Evolutionary conservation across 2,888 invertebrate genomes (phyloP), one percentile per base, ranked within the genome.

Genomic region (Archaeoteleia sp.): DNA sequence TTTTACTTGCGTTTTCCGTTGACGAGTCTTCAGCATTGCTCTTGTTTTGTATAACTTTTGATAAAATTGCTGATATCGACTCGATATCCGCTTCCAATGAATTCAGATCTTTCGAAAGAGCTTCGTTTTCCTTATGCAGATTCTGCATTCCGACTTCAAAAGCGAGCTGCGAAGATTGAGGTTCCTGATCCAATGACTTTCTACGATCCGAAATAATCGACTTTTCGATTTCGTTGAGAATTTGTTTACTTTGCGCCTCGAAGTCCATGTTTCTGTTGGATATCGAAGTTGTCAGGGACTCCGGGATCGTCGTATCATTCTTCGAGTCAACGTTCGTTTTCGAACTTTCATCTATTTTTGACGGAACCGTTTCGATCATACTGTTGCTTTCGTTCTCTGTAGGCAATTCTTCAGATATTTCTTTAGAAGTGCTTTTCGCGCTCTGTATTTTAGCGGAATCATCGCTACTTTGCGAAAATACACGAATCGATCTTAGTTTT

Each of bases 161-260:
- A 10, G 62, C 70, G 55, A 48, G 53, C 39, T 42, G 72, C 5
- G 67, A 48, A 3, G 54, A 48, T 17, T 66, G 55, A 0, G 70
- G 54, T 14, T 67, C 57, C 7, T 55, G 57, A n/a, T 53, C 43
- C 37, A 49, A 32, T n/a, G 66, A 63, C 54, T 78, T 79, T 17
- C 74, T 67, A 15, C 76, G 78, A 20, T 82, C 81, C 1, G 78
- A 80, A 32, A 81, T 77, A 39, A 82, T 79, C 0, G 84, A 82
- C 54, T 81, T 82, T 42, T 83, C 83, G 10, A 82, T 78, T 51
- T 79, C 78, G 46, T 79, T 82, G 1, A 81, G 63, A 27, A 83
- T 81, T 37, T 83, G 78, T 40, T 78, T 78, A 60, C 80, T 81
- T 20, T 78, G 78, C 5, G 79, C 78, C 66, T 79, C 75, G n/a